Evolutionary conservation across 2,888 invertebrate genomes (phyloP).

Genomic region (Acronicta aceris): DNA sequence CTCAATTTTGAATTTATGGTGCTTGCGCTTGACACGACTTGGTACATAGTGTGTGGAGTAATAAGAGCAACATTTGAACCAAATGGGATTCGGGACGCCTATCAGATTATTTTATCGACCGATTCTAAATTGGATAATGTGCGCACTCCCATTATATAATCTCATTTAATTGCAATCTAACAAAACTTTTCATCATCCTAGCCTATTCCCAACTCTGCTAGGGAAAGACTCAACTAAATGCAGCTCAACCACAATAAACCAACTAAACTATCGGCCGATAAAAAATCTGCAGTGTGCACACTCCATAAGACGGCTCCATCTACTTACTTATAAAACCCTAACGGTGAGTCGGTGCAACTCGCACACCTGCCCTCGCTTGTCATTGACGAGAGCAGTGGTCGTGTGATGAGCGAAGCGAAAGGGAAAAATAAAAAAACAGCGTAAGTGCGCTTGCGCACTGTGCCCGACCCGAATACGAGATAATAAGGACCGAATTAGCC

Average conservation of each 20-base stretch:
- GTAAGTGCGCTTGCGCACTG: constrained; percentile 43
- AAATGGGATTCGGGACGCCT: constrained; percentile 46
- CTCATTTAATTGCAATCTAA: constrained; percentile 23
- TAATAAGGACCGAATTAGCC: constrained; percentile 32
- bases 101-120: constrained; percentile 50
- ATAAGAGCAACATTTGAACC: constrained; percentile 26
- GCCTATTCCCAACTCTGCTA: constrained; percentile 13
- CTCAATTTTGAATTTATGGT: constrained; percentile 36
- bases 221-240: constrained; percentile 11
- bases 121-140: constrained; percentile 50
- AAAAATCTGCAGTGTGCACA: constrained; percentile 51
- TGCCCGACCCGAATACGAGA: constrained; percentile 34
- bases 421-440: constrained; percentile 52
- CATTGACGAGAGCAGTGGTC: constrained; percentile 52
- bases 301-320: constrained; percentile 49
- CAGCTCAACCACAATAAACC: constrained; percentile 20
- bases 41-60: constrained; percentile 27
- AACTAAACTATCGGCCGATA: constrained; percentile 51
- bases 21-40: constrained; percentile 15
- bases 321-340: constrained; percentile 52
- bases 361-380: constrained; percentile 53
- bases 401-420: constrained; percentile 53
- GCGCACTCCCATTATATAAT: constrained; percentile 47
- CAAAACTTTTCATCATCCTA: constrained; percentile 15
- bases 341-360: constrained; percentile 53